phyloP scores from a whole-genome alignment of 2,797 vertebrate species.

The Lerista edwardsae region DNA sequence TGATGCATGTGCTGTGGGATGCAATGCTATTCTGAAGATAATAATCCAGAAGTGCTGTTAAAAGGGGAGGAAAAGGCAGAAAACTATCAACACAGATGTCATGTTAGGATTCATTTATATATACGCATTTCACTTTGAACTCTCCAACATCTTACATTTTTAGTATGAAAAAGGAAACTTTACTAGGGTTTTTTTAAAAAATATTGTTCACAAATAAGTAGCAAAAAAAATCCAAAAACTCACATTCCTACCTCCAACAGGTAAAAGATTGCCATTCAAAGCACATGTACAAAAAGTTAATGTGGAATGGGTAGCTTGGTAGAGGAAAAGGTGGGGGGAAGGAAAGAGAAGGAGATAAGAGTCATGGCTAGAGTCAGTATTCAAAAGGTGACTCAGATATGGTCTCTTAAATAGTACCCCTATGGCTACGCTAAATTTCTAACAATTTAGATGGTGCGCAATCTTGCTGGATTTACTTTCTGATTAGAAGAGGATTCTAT shows the following conservation, averaged over 20 bases:
- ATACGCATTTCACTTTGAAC: not conserved
- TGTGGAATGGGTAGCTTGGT: too few relatives aligned
- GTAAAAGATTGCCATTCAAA: not conserved
- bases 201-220: not conserved
- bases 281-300: not conserved
- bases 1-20: conserved; percentile 27
- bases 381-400: not conserved
- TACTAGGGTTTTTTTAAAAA: not conserved
- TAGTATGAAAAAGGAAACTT: not conserved
- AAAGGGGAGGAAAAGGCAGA: not conserved
- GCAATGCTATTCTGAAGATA: conserved; percentile 22
- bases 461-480: not conserved
- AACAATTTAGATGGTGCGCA: not conserved
- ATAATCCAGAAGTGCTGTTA: conserved; percentile 51
- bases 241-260: not conserved
- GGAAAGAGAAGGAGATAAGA: not conserved
- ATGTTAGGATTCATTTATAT: not conserved
- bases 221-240: not conserved
- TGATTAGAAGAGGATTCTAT: not conserved
- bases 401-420: not conserved
- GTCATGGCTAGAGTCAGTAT: not conserved
- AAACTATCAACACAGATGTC: not conserved
- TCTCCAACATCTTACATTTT: not conserved
- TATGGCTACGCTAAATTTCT: not conserved
- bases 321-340: not conserved